Conservation (phyloP, 2,888 invertebrate species). For the Automeris io region DNA sequence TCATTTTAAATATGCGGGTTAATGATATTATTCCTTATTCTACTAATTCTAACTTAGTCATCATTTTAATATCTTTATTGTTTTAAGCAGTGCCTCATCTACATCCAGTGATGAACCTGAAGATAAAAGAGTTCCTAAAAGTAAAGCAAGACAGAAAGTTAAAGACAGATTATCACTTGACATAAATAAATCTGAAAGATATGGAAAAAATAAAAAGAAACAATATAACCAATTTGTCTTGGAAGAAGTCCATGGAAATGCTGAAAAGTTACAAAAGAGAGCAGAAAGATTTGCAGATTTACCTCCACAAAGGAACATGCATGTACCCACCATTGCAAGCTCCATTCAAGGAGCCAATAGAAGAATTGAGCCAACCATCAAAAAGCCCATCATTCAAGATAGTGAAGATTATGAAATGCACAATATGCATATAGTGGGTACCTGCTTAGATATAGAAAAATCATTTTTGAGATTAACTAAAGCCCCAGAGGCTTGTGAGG, state of each 20-base stretch:
- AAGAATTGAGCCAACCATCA: conserved; percentile 43
- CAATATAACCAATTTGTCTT: conserved; percentile 81
- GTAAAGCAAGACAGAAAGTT: conserved; percentile 69
- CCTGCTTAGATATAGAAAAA: conserved; percentile 96
- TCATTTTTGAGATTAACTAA: conserved; percentile 96
- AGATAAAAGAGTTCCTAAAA: conserved; percentile 61
- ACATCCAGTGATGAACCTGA: conserved; percentile 73
- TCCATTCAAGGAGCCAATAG: conserved; percentile 50
- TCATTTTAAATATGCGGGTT: too few relatives aligned
- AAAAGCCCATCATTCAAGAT: conserved; percentile 73
- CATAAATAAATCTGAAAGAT: conserved; percentile 59
- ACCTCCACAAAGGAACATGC: too few relatives aligned
- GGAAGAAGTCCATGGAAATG: conserved; percentile 83
- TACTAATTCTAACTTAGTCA: too few relatives aligned
- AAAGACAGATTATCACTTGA: conserved; percentile 75
- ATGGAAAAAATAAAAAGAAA: conserved; percentile 75
- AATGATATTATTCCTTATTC: too few relatives aligned
- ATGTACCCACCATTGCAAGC: conserved; percentile 70
- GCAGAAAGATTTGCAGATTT: conserved; percentile 91
- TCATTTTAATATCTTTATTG: conserved; percentile 10
- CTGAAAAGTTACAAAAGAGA: conserved; percentile 89
- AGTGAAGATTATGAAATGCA: conserved; percentile 87
- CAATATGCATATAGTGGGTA: conserved; percentile 94
- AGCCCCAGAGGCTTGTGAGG: conserved; percentile 94
- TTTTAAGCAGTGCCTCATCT: conserved; percentile 66